phyloP scores from a whole-genome alignment of 92 coral and sea anemone species.

The Chrysogorgia sp. region DNA sequence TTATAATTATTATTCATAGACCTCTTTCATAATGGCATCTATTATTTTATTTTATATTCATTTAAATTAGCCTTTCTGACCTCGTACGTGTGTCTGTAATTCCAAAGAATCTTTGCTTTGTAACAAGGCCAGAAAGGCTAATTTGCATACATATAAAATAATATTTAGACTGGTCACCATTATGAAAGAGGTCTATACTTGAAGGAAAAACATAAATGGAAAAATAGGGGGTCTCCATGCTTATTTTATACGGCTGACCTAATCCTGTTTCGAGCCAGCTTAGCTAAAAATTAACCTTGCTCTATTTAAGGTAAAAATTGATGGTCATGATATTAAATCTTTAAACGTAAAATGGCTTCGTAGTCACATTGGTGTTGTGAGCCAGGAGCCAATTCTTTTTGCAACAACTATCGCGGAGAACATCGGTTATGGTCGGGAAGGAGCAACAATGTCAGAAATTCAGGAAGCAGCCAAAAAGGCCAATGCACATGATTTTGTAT shows the following conservation, averaged over 20 bases:
- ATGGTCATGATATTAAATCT: constrained; percentile 50
- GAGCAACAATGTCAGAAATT: constrained; percentile 57
- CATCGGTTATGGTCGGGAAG: constrained; percentile 63
- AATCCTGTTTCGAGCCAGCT: not conserved
- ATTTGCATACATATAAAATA: too few relatives aligned
- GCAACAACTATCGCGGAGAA: constrained; percentile 67
- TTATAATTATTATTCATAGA: too few relatives aligned
- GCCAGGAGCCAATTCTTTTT: constrained; percentile 62
- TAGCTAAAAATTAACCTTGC: not conserved
- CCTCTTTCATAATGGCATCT: too few relatives aligned
- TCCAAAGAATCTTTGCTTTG: too few relatives aligned
- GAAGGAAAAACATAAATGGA: too few relatives aligned
- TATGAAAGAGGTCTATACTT: too few relatives aligned
- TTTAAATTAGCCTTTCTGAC: too few relatives aligned
- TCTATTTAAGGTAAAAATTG: constrained; percentile 41
- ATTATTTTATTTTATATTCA: too few relatives aligned
- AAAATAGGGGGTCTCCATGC: not conserved
- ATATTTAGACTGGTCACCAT: too few relatives aligned
- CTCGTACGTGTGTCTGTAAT: too few relatives aligned
- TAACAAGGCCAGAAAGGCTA: too few relatives aligned
- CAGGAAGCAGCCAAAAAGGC: constrained; percentile 56
- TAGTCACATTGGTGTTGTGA: constrained; percentile 57
- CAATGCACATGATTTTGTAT: constrained; percentile 63
- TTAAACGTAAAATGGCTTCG: constrained; percentile 62
- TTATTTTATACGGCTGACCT: not conserved